Base-by-base conservation (phyloP, 1,140 invertebrate genomes). In the Pogonognathellus flavescens region DNA sequence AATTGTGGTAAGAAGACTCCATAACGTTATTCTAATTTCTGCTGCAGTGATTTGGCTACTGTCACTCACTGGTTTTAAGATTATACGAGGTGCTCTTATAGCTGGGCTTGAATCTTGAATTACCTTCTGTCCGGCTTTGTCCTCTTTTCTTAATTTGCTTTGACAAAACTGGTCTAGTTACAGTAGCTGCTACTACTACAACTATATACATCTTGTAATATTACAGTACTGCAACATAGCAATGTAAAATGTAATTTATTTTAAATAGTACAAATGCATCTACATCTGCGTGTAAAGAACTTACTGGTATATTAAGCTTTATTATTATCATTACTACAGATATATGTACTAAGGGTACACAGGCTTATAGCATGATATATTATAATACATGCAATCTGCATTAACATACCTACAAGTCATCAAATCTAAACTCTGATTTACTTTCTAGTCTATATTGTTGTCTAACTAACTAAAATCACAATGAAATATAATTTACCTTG, bases 71-170 rank as follows among this genome's bases (percentile, higher is more conserved):
- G 11, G 0, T n/a, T n/a, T n/a, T 76, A 76, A 76, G n/a, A n/a
- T 50, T 57, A 50, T 18, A 49, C 7, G 25, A 49, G 31, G 25
- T 76, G 41, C 25, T 18, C 16, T 16, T 76, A 3, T 8, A 16
- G 14, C 13, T 7, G 49, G 31, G 49, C 66, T 25, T 16, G 11
- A 60, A 20, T 41, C 31, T 59, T 60, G 59, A 20, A 20, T 60
- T 66, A 25, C 25, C 62, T 66, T 66, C 62, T 66, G 62, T 66
- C 62, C 62, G 62, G 62, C 62, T 66, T 14, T 66, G 62, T 66
- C 62, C 62, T 66, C 20, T 31, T 66, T 66, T 66, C 53, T 11
- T 55, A 66, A 25, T 66, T 66, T 25, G 14, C 13, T 25, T 66
- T 66, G 22, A 66, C 62, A 66, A 66, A 66, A 66, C 62, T 66